A percentile compares a stretch with the other conserved stretches of the same genome.
Conservation (phyloP, 1,140 invertebrate species). For the Eumaeus atala region DNA sequence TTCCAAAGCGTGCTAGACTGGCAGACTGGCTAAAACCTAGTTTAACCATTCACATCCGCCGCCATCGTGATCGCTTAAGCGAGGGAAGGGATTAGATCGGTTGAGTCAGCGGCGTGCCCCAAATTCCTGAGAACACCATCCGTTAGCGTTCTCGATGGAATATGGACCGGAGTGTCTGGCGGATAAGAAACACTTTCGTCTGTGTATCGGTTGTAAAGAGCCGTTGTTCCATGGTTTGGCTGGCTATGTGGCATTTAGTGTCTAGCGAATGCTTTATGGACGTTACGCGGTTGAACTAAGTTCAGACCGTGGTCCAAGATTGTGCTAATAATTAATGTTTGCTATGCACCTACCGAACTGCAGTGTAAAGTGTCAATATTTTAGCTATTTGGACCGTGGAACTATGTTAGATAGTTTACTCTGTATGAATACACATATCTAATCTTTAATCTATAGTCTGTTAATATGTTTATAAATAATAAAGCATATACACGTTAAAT, state of each 20-base stretch:
- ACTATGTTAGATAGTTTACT: too few relatives aligned
- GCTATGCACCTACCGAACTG: too few relatives aligned
- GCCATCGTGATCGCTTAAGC: slow-evolving; percentile 48
- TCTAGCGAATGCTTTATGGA: slow-evolving; percentile 57
- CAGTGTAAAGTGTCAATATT: too few relatives aligned
- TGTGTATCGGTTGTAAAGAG: slow-evolving; percentile 33
- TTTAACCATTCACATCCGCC: slow-evolving; percentile 31
- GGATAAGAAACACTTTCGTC: background rate
- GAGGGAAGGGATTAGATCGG: slow-evolving; percentile 57
- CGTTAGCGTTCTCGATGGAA: slow-evolving; percentile 36
- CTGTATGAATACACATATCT: too few relatives aligned
- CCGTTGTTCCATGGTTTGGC: slow-evolving; percentile 56
- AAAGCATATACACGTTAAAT: too few relatives aligned
- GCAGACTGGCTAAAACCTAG: slow-evolving; percentile 13
- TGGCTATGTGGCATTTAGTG: slow-evolving; percentile 47
- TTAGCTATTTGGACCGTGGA: too few relatives aligned
- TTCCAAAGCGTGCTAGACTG: background rate
- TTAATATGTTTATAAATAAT: too few relatives aligned
- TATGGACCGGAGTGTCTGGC: slow-evolving; percentile 10
- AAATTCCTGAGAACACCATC: slow-evolving; percentile 68
- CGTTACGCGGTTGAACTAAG: slow-evolving; percentile 23
- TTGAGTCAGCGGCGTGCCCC: slow-evolving; percentile 67
- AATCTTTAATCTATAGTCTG: too few relatives aligned
- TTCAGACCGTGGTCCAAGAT: slow-evolving; percentile 13
- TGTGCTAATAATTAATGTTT: slow-evolving; percentile 1